Evolutionary conservation across 2,888 invertebrate species (phyloP), one percentile per base, ranked within the genome.

Genomic region (Dasypogon diadema): DNA sequence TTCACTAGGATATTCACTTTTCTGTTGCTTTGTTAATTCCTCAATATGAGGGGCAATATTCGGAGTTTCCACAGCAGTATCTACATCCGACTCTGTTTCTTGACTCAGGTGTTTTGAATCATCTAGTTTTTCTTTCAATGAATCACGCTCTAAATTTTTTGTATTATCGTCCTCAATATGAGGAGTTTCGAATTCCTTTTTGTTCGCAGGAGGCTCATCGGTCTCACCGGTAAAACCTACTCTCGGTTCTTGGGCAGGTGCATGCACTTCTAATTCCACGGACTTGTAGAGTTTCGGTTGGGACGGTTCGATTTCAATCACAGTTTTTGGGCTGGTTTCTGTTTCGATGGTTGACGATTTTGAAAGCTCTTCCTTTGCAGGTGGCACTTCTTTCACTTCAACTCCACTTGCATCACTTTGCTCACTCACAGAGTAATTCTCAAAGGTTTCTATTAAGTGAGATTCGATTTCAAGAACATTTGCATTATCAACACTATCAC

Each of bases 371-470:
- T 83, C 83, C 26, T 82, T 82, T 51, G 81, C 81, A 72, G 84
- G 84, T 2, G 81, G 79, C 37, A 85, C 76, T 77, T 85, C 85
- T 54, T 82, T 83, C 30, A 85, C 84, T 74, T 83, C 83, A 60
- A 85, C 83, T 21, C 79, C 79, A 63, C 77, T 77, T 22, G 42
- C 46, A 54, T 75, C 79, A 78, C 84, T 83, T 73, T 82, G 81
- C 63, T 80, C 81, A 65, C 80, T 79, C 6, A 81, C 79, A 75
- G 80, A 79, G 74, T 79, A 80, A 75, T 81, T 81, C 76, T 81
- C 81, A 73, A 82, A 82, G 78, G 83, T 83, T 83, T 85, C 85
- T 75, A 85, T 85, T 26, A 85, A 81, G 80, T 85, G 85, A 77
- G 85, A 85, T 80, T 85, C 85, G 75, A 85, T 82, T 76, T 85